Conservation (phyloP, 1,140 invertebrate genomes). For the Drosophila kikkawai region DNA sequence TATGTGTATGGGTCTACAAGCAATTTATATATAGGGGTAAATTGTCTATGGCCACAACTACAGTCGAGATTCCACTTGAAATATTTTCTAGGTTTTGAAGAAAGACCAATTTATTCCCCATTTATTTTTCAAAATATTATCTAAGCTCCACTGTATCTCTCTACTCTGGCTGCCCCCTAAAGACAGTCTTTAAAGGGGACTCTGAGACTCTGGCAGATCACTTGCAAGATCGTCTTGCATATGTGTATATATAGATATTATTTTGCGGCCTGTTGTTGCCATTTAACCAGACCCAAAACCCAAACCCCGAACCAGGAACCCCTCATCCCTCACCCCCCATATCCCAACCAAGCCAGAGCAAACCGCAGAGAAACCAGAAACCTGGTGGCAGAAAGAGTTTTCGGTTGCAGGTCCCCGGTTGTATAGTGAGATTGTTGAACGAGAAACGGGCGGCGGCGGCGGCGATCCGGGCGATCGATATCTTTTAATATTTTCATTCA, state of each 20-base stretch:
- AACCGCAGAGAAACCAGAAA: slow-evolving; percentile 51
- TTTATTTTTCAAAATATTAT: background rate
- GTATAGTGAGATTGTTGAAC: slow-evolving; percentile 46
- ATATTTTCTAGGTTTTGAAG: background rate
- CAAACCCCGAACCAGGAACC: background rate
- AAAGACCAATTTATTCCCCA: background rate
- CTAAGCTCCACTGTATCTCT: slow-evolving; percentile 27
- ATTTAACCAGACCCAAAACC: slow-evolving; percentile 15
- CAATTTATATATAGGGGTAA: slow-evolving; percentile 18
- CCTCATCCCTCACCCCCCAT: background rate
- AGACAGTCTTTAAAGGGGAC: slow-evolving; percentile 37
- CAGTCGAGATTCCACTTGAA: slow-evolving; percentile 8
- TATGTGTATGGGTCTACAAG: slow-evolving; percentile 34
- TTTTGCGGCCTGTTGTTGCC: slow-evolving; percentile 42
- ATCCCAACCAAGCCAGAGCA: background rate
- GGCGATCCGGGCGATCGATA: slow-evolving; percentile 61
- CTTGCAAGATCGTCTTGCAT: slow-evolving; percentile 49
- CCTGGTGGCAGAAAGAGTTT: slow-evolving; percentile 46
- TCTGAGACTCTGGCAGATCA: slow-evolving; percentile 38
- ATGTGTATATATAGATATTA: slow-evolving; percentile 57
- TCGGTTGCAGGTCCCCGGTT: slow-evolving; percentile 28
- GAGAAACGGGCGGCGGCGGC: slow-evolving; percentile 3
- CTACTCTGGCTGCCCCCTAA: slow-evolving; percentile 35
- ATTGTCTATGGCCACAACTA: slow-evolving; percentile 21
- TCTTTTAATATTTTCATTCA: slow-evolving; percentile 81